These are phyloP conservation scores for Nyctalus aviator DNA, from an alignment of 2,797 vertebrate genomes.

Conservation along the genomic window DNA sequence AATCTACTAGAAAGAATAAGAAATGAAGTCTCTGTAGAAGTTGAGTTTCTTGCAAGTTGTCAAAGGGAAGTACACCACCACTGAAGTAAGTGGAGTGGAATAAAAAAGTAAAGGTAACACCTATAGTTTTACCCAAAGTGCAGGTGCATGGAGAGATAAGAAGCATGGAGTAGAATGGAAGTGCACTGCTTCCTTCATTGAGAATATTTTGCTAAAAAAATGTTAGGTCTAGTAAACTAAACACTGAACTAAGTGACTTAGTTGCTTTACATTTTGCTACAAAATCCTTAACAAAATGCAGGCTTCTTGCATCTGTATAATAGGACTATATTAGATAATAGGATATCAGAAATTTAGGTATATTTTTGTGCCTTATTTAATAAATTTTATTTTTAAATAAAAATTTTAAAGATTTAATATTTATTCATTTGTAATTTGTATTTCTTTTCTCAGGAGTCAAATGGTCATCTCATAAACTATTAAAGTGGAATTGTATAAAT, in stretches of 20 bases:
- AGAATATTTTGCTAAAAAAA: neutral
- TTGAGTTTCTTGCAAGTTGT: constrained; percentile 82
- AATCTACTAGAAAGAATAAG: constrained; percentile 82
- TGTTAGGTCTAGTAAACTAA: neutral
- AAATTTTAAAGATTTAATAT: neutral
- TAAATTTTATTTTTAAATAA: neutral
- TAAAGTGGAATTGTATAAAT: constrained; percentile 73
- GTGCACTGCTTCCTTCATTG: neutral
- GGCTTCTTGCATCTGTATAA: neutral
- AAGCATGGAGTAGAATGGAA: neutral
- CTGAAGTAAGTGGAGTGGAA: constrained; percentile 76
- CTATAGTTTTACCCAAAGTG: constrained; percentile 55
- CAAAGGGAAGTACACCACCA: constrained; percentile 82
- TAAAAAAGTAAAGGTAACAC: constrained; percentile 66
- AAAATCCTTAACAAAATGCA: neutral
- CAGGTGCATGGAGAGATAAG: neutral
- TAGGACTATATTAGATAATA: neutral
- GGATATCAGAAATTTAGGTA: neutral
- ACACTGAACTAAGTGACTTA: neutral
- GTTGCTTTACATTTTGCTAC: neutral
- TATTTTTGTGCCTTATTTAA: neutral
- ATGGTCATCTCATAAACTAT: constrained; percentile 42
- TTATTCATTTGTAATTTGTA: neutral
- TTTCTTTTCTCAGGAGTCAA: neutral
- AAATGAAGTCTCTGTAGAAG: constrained; percentile 82